Evolutionary conservation across 2,888 invertebrate genomes (phyloP).

Genomic region (Schrankia costaestrigalis): DNA sequence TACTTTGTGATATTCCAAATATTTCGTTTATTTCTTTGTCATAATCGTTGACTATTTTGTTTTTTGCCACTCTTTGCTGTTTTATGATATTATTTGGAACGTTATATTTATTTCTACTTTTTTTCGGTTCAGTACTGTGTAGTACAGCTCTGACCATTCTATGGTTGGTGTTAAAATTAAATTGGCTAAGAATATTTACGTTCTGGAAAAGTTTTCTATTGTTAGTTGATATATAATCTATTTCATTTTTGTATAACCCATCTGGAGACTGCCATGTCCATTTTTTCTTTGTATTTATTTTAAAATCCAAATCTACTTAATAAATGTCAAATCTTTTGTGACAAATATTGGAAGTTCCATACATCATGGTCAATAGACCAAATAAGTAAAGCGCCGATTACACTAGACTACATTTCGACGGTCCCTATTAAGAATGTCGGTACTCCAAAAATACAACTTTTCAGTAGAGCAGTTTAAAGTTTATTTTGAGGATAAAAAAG

Average conservation of each 20-base stretch:
- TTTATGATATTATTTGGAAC: neutral
- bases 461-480: too few relatives aligned
- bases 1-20: neutral
- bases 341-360: too few relatives aligned
- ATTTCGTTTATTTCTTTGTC: neutral
- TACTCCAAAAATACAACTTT: too few relatives aligned
- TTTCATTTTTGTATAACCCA: neutral
- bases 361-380: too few relatives aligned
- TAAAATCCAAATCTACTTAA: neutral
- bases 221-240: conserved; percentile 1
- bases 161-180: conserved; percentile 1
- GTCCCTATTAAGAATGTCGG: too few relatives aligned
- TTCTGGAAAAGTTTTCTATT: neutral
- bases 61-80: neutral
- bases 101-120: neutral
- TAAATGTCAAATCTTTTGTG: neutral
- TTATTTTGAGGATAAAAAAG: too few relatives aligned
- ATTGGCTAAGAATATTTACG: neutral
- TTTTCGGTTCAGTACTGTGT: neutral
- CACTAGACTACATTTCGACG: too few relatives aligned
- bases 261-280: conserved; percentile 2
- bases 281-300: neutral
- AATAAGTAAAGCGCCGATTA: too few relatives aligned
- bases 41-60: neutral
- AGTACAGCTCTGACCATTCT: neutral